Evolutionary conservation across 2,888 invertebrate genomes (phyloP).

Genomic region (Desoria tigrina): DNA sequence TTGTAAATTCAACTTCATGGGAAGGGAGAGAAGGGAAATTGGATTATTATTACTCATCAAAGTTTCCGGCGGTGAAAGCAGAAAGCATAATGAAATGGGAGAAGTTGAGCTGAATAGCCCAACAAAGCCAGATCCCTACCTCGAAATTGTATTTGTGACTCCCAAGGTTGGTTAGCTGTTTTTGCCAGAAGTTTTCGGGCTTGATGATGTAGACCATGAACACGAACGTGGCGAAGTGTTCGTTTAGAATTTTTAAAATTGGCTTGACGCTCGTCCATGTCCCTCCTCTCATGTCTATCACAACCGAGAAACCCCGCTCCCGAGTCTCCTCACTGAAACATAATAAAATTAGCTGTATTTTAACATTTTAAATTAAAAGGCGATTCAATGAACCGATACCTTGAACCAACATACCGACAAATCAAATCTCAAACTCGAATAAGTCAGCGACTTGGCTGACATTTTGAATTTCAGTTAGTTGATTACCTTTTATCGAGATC

Average conservation of each 20-base stretch:
- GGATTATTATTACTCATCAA: too few species aligned
- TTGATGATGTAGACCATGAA: slow-evolving; percentile 96
- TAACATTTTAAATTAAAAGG: not conserved
- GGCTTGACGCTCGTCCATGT: slow-evolving; percentile 97
- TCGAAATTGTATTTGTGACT: slow-evolving; percentile 99
- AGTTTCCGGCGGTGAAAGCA: too few species aligned
- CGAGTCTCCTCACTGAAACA: slow-evolving; percentile 74
- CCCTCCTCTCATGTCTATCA: slow-evolving; percentile 94
- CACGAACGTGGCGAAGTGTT: slow-evolving; percentile 82
- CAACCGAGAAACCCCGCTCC: slow-evolving; percentile 87
- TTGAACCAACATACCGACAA: too few species aligned
- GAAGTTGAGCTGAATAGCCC: too few species aligned
- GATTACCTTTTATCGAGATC: too few species aligned
- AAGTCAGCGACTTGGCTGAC: too few species aligned
- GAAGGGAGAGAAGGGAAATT: too few species aligned
- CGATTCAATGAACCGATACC: not conserved
- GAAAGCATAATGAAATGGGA: too few species aligned
- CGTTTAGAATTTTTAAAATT: slow-evolving; percentile 93
- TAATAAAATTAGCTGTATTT: not conserved
- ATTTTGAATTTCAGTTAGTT: too few species aligned
- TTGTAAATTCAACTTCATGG: too few species aligned
- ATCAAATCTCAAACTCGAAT: too few species aligned
- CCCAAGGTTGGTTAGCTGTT: slow-evolving; percentile 94
- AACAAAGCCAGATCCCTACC: too few species aligned
- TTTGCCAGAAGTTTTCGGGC: slow-evolving; percentile 99